Evolutionary conservation across 64 coral and sea anemone genomes (phyloP).

Genomic region (Dendronephthya gigantea): DNA sequence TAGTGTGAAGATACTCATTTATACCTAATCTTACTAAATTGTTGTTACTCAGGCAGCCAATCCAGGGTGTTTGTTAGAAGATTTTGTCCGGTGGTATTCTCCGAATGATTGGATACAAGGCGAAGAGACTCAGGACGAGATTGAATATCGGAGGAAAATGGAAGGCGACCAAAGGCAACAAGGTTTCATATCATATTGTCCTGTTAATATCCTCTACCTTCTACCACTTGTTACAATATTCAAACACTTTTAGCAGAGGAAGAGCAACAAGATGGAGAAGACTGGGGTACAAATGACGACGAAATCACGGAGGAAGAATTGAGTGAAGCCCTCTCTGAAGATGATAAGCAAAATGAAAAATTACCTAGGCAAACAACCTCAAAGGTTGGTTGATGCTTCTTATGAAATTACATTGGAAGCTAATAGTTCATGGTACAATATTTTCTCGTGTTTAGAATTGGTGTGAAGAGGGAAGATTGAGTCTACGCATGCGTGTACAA

Average conservation of each 20-base stretch:
- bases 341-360: background rate
- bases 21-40: background rate
- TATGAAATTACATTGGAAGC: background rate
- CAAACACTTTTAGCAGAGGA: background rate
- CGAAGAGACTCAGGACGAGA: conserved; percentile 67
- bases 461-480: conserved; percentile 79
- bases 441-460: conserved; percentile 23
- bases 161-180: background rate
- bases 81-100: conserved; percentile 97
- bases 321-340: background rate
- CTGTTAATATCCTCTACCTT: too few relatives aligned
- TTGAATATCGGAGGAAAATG: conserved; percentile 55
- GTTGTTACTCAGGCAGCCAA: conserved; percentile 62
- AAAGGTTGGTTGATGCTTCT: background rate
- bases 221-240: too few relatives aligned
- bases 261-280: background rate
- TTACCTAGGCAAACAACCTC: background rate
- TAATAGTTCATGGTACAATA: background rate
- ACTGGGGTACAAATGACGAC: conserved; percentile 31
- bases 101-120: conserved; percentile 92
- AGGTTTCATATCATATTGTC: background rate
- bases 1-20: background rate
- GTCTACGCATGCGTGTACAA: conserved; percentile 83
- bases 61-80: conserved; percentile 75
- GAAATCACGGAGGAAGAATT: conserved; percentile 44